Percentiles rank a stretch among this genome's conserved stretches.
phyloP scores from a whole-genome alignment of 1,140 invertebrate genomes.

The Eubasilissa regina region DNA sequence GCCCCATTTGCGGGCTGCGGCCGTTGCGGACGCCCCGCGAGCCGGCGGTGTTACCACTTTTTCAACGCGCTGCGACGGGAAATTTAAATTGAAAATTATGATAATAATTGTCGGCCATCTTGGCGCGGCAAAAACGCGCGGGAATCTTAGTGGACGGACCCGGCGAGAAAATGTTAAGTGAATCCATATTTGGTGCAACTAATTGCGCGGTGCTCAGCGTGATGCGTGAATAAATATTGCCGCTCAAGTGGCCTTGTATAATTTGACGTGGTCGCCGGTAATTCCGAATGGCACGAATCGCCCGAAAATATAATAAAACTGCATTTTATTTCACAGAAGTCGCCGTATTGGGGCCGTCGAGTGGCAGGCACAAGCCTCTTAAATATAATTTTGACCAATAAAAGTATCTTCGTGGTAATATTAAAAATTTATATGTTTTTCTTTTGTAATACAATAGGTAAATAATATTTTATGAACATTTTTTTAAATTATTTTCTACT shows the following conservation, averaged over 20 bases:
- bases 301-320: not conserved
- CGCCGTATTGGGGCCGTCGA: too few relatives aligned
- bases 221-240: not conserved
- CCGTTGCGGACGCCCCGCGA: not conserved
- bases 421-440: too few relatives aligned
- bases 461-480: too few relatives aligned
- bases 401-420: too few relatives aligned
- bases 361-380: too few relatives aligned
- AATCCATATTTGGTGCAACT: constrained; percentile 35
- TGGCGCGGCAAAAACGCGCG: constrained; percentile 21
- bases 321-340: too few relatives aligned
- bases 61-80: constrained; percentile 35
- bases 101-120: constrained; percentile 48
- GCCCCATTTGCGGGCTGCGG: not conserved
- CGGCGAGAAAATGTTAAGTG: constrained; percentile 36
- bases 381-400: too few relatives aligned
- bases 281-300: not conserved
- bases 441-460: too few relatives aligned
- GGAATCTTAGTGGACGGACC: constrained; percentile 7
- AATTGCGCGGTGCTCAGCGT: constrained; percentile 23
- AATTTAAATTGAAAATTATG: constrained; percentile 56
- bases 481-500: too few relatives aligned
- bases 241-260: not conserved
- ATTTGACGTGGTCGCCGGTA: not conserved
- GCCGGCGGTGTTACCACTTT: constrained; percentile 31